Conservation (phyloP, 2,113 vertebrate species). For the Anguilla japonica region DNA sequence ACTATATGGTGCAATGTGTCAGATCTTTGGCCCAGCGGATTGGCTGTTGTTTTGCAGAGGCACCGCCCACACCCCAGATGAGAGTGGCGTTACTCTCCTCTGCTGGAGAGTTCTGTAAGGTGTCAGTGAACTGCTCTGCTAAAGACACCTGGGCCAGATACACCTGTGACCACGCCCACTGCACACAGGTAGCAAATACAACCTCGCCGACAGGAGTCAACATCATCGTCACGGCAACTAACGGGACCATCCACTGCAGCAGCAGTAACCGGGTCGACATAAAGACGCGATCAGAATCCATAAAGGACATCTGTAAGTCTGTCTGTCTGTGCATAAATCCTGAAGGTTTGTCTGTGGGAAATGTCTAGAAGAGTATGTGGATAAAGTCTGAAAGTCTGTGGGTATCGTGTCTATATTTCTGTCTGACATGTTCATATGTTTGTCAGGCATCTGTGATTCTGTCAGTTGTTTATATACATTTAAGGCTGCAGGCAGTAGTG, state of each 20-base stretch:
- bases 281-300: background rate
- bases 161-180: slow-evolving; percentile 38
- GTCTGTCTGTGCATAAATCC: background rate
- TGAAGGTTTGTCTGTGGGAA: background rate
- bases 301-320: background rate
- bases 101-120: slow-evolving; percentile 35
- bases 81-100: background rate
- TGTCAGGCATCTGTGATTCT: too few species aligned
- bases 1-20: background rate
- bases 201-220: slow-evolving; percentile 30
- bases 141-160: slow-evolving; percentile 12
- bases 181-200: background rate
- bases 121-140: slow-evolving; percentile 58
- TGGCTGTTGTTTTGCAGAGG: slow-evolving; percentile 16
- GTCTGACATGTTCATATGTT: too few species aligned
- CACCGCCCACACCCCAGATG: slow-evolving; percentile 42
- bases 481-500: too few species aligned
- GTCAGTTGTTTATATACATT: too few species aligned
- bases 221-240: slow-evolving; percentile 35
- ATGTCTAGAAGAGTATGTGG: background rate
- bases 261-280: slow-evolving; percentile 55
- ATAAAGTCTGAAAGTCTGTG: background rate
- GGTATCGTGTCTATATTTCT: background rate
- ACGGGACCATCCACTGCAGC: slow-evolving; percentile 37
- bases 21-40: background rate